These are phyloP conservation scores for Haliclona indistincta DNA, from an alignment of 37 sponge, comb jelly and placozoan genomes.

Conservation along the genomic window DNA sequence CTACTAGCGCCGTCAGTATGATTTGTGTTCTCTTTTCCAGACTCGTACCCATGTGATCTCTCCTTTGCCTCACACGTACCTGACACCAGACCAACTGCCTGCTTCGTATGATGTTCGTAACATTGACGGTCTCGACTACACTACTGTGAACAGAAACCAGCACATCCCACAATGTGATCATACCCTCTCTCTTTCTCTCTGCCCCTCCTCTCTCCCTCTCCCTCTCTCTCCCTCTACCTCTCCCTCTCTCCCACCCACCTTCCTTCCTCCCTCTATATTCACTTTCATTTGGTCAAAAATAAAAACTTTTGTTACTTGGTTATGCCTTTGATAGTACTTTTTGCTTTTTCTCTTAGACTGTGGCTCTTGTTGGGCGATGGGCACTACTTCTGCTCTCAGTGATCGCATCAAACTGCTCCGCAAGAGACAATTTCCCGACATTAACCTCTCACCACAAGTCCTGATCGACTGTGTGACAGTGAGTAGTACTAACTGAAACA, in stretches of 20 bases:
- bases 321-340: background rate
- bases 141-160: conserved; percentile 87
- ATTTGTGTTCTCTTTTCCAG: background rate
- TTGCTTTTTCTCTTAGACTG: conserved; percentile 47
- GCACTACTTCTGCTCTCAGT: conserved; percentile 83
- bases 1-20: no score
- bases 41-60: conserved; percentile 23
- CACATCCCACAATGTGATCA: conserved; percentile 84
- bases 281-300: background rate
- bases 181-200: background rate
- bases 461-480: conserved; percentile 81
- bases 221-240: background rate
- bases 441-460: conserved; percentile 81
- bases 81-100: conserved; percentile 54
- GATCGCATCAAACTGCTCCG: conserved; percentile 81
- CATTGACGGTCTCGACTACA: conserved; percentile 68
- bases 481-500: no score
- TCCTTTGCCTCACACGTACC: conserved; percentile 65
- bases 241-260: background rate
- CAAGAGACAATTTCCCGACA: conserved; percentile 62
- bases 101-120: conserved; percentile 67
- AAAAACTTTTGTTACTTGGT: background rate
- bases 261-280: background rate
- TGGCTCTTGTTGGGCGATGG: conserved; percentile 85
- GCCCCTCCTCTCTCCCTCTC: background rate